Evolutionary conservation across 2,797 vertebrate species (phyloP).

Genomic region (Okamejei kenojei): DNA sequence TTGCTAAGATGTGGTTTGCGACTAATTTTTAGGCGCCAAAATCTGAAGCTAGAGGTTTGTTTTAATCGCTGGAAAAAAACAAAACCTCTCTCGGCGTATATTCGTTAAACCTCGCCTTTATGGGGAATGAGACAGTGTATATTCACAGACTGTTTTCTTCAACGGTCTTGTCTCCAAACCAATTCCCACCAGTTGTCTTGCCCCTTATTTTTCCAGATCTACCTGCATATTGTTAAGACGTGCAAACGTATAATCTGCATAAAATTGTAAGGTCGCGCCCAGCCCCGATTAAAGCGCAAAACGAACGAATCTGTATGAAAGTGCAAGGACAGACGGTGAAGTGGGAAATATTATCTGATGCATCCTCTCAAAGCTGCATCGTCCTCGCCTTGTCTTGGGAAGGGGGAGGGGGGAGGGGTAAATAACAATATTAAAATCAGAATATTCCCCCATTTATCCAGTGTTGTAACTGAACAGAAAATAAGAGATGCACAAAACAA

Average conservation of each 20-base stretch:
- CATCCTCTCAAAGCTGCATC: not conserved
- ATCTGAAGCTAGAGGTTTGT: not conserved
- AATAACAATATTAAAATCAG: not conserved
- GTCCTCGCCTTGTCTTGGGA: no score
- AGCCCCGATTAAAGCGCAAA: not conserved
- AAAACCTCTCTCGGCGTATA: not conserved
- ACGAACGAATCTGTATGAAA: not conserved
- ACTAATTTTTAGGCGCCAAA: constrained; percentile 14
- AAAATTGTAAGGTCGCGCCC: not conserved
- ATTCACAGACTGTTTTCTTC: not conserved
- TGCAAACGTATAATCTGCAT: not conserved
- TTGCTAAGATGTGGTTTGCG: not conserved
- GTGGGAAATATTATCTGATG: no score
- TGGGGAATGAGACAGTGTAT: not conserved
- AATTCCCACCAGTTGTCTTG: not conserved
- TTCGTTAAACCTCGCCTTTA: not conserved
- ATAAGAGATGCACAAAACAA: not conserved
- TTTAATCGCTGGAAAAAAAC: no score
- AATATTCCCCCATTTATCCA: not conserved
- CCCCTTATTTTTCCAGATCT: not conserved
- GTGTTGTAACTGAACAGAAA: not conserved
- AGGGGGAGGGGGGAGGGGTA: not conserved
- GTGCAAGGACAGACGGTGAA: no score
- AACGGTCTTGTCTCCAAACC: not conserved
- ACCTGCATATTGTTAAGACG: not conserved